A percentile compares a stretch with the other conserved stretches of the same genome.
Evolutionary conservation across 2,797 vertebrate species (phyloP).

Genomic region (Furcifer pardalis): DNA sequence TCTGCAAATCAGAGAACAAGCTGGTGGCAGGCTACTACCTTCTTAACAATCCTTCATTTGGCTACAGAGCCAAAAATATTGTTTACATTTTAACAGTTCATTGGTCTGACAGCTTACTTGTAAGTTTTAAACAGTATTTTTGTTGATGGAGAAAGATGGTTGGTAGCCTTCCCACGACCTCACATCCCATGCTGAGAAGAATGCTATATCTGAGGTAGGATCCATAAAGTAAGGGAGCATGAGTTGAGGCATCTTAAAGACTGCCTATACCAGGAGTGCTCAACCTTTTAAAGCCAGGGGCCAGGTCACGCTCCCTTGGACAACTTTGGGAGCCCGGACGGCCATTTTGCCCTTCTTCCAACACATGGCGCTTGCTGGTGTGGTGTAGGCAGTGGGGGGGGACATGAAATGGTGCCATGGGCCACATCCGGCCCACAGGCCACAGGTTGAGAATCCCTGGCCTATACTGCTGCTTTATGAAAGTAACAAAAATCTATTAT

Average conservation of each 20-base stretch:
- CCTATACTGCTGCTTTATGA: background rate
- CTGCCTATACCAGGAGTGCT: background rate
- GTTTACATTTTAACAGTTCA: background rate
- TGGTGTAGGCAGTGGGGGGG: no score
- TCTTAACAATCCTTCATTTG: background rate
- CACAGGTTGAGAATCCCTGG: no score
- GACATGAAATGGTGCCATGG: no score
- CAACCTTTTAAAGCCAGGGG: no score
- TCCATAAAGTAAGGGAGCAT: background rate
- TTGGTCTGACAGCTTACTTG: no score
- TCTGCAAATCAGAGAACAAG: background rate
- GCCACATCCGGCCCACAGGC: no score
- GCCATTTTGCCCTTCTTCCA: no score
- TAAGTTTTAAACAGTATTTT: no score
- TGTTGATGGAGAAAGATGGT: background rate
- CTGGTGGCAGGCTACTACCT: background rate
- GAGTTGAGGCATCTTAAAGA: background rate
- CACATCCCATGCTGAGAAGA: background rate
- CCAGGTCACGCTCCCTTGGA: no score
- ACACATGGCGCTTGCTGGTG: no score
- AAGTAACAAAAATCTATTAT: background rate
- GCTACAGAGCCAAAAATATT: background rate
- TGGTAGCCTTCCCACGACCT: background rate
- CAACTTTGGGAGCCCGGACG: no score
- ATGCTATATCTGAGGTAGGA: background rate